These are phyloP conservation scores for Coenonympha glycerion DNA, from an alignment of 2,888 invertebrate species.

Conservation along the genomic window DNA sequence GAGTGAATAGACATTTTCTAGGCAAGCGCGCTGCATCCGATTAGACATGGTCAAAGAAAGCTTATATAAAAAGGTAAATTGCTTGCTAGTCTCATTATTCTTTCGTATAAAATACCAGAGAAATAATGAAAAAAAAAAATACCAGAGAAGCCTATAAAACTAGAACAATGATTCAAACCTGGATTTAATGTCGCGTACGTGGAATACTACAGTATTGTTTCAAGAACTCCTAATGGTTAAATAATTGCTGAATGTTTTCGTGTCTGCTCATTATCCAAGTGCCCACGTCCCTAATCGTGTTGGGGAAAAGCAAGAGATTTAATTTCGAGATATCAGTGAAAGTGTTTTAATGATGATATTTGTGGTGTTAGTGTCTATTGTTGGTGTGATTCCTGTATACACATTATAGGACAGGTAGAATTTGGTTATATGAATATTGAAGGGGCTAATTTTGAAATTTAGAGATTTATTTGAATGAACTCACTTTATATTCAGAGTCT, in stretches of 20 bases:
- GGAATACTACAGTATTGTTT: conserved; percentile 4
- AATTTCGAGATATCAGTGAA: conserved; percentile 28
- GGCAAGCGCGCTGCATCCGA: too few relatives aligned
- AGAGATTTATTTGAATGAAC: too few relatives aligned
- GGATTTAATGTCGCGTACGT: conserved; percentile 1
- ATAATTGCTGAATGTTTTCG: conserved; percentile 37
- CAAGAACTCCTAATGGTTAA: conserved; percentile 32
- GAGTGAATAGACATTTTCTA: too few relatives aligned
- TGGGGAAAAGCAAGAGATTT: conserved; percentile 29
- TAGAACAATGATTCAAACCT: not conserved
- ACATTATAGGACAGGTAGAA: not conserved
- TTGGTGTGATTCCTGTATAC: not conserved
- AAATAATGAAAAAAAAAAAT: too few relatives aligned
- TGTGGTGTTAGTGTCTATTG: too few relatives aligned
- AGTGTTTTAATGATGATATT: conserved; percentile 16
- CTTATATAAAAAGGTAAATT: too few relatives aligned
- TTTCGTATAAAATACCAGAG: too few relatives aligned
- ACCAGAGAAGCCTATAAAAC: too few relatives aligned
- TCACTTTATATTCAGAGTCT: too few relatives aligned
- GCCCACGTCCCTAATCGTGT: conserved; percentile 4
- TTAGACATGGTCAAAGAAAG: too few relatives aligned
- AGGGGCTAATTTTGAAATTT: too few relatives aligned
- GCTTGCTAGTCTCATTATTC: too few relatives aligned
- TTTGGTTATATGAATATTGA: not conserved
- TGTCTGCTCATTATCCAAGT: conserved; percentile 23